These are phyloP conservation scores for Centropus unirufus DNA, from an alignment of 2,113 vertebrate genomes.

Conservation along the genomic window DNA sequence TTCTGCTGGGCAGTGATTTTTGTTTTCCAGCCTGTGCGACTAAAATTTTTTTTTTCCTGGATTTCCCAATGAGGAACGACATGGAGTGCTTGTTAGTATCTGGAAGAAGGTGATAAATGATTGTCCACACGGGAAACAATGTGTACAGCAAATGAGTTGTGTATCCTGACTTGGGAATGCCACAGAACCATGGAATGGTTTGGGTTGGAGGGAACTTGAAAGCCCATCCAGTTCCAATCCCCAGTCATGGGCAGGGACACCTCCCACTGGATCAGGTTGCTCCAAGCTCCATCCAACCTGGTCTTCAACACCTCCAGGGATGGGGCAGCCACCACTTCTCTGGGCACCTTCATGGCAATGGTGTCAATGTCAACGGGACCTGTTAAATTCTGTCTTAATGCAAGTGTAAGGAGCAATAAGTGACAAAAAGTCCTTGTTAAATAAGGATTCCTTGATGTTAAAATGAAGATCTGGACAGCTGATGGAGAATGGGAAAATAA, in stretches of 20 bases:
- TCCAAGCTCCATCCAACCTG: too few species aligned
- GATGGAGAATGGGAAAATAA: not conserved
- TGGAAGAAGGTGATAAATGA: not conserved
- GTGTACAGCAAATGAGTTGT: accelerated
- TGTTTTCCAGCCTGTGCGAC: not conserved
- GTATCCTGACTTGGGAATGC: not conserved
- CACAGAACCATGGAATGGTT: too few species aligned
- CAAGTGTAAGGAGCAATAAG: not conserved
- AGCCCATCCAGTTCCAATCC: too few species aligned
- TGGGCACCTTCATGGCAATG: not conserved
- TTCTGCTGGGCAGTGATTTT: not conserved
- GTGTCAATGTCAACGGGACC: too few species aligned
- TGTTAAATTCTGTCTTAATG: not conserved
- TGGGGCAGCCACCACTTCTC: too few species aligned
- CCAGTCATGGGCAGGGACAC: too few species aligned
- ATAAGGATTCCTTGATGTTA: not conserved
- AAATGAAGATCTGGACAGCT: not conserved
- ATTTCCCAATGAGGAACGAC: not conserved
- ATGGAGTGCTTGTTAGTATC: not conserved
- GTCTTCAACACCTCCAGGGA: too few species aligned
- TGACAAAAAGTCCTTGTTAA: not conserved
- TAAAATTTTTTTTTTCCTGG: not conserved
- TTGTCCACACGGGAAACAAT: accelerated
- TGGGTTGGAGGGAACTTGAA: too few species aligned
- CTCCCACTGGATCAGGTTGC: too few species aligned